Conservation (phyloP, 2,113 vertebrate genomes). For the Raphicerus campestris region DNA sequence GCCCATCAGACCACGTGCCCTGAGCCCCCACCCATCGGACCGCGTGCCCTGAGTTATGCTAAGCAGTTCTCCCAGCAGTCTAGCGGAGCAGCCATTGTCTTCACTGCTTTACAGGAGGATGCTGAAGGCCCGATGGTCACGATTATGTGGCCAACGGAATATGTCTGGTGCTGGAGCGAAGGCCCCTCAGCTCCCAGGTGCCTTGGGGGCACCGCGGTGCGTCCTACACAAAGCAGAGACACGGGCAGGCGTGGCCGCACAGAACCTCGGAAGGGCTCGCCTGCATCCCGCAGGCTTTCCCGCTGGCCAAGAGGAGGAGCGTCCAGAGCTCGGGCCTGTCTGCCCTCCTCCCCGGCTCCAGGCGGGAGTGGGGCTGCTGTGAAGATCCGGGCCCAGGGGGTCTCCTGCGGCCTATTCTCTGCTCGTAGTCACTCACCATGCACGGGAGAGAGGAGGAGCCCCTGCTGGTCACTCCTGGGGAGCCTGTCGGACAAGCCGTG, state of each 20-base stretch:
- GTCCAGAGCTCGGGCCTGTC: rapidly evolving
- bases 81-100: no score
- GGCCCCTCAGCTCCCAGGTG: neutral
- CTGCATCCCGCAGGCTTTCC: neutral
- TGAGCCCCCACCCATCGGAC: rapidly evolving
- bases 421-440: rapidly evolving
- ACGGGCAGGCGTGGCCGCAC: rapidly evolving
- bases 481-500: neutral
- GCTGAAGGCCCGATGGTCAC: neutral
- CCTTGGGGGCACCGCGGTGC: neutral
- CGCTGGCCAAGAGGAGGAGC: neutral
- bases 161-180: rapidly evolving
- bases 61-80: neutral
- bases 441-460: no score
- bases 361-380: neutral
- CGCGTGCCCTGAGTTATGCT: neutral
- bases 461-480: no score
- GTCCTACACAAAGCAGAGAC: neutral
- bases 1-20: rapidly evolving
- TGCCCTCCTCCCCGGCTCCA: neutral
- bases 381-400: neutral
- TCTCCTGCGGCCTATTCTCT: no score
- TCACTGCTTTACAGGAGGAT: neutral
- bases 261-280: rapidly evolving
- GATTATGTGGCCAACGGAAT: neutral